Percentiles rank a stretch among this genome's conserved stretches.
These are phyloP conservation scores for Campoplex nolae DNA, from an alignment of 2,888 invertebrate genomes.

Conservation along the genomic window DNA sequence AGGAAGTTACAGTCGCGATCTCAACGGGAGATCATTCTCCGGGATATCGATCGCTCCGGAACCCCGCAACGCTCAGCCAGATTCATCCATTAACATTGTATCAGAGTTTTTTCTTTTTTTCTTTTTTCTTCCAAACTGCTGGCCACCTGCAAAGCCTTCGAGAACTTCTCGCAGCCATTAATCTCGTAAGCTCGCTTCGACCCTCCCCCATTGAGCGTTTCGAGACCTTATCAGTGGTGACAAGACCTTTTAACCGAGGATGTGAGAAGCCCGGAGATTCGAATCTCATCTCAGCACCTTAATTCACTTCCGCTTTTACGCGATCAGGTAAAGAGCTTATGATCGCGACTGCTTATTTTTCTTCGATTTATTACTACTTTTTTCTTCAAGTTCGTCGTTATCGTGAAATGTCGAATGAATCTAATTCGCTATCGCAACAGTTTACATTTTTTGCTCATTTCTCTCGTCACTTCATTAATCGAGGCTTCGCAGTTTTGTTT, in stretches of 20 bases:
- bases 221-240: constrained; percentile 11
- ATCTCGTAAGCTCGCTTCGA: constrained; percentile 15
- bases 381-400: not conserved
- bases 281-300: constrained; percentile 4
- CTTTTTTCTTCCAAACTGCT: not conserved
- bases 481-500: not conserved
- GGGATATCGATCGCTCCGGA: constrained; percentile 20
- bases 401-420: too few relatives aligned
- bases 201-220: constrained; percentile 3
- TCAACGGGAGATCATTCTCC: constrained; percentile 45
- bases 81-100: constrained; percentile 39
- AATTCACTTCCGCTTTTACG: not conserved
- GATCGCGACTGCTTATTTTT: too few relatives aligned
- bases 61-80: constrained; percentile 23
- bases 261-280: not conserved
- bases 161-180: constrained; percentile 30
- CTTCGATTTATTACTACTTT: not conserved
- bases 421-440: not conserved
- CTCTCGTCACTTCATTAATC: not conserved
- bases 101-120: not conserved
- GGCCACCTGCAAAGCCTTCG: constrained; percentile 16
- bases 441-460: not conserved
- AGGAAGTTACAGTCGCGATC: constrained; percentile 7
- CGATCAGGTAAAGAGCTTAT: not conserved
- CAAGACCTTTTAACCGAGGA: not conserved